Evolutionary conservation across 2,888 invertebrate species (phyloP).

Genomic region (Diaphora mendica): DNA sequence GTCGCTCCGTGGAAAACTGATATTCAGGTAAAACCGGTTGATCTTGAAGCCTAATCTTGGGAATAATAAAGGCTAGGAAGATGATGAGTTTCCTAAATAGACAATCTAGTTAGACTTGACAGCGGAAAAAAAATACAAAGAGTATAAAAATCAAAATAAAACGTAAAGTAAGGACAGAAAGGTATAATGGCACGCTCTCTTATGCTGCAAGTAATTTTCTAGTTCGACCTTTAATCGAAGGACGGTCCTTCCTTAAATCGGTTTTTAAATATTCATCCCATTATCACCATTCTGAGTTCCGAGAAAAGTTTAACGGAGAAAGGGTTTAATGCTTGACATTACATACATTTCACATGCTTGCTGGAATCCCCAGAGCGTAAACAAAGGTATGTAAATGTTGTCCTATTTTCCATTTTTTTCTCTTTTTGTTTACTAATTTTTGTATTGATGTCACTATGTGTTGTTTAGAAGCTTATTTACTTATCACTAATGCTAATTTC

Average conservation of each 20-base stretch:
- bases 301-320: conserved; percentile 28
- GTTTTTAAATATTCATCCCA: conserved; percentile 51
- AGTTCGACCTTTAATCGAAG: neutral
- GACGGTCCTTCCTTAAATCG: conserved; percentile 34
- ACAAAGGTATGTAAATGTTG: conserved; percentile 1
- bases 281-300: conserved; percentile 40
- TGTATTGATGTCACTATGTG: neutral
- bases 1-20: too few species aligned
- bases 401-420: neutral
- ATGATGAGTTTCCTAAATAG: too few species aligned
- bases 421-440: conserved; percentile 8
- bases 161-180: neutral
- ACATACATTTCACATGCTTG: conserved; percentile 25
- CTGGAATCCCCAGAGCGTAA: neutral
- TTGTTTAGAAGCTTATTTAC: neutral
- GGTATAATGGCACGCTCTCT: neutral
- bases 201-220: neutral
- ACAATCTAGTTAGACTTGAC: neutral
- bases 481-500: neutral
- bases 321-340: conserved; percentile 28
- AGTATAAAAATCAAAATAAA: neutral
- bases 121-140: neutral
- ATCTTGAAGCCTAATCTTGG: too few species aligned
- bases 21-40: too few species aligned
- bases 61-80: too few species aligned